Base-by-base conservation (phyloP, 2,888 invertebrate genomes). In the Cheilosia urbana region DNA sequence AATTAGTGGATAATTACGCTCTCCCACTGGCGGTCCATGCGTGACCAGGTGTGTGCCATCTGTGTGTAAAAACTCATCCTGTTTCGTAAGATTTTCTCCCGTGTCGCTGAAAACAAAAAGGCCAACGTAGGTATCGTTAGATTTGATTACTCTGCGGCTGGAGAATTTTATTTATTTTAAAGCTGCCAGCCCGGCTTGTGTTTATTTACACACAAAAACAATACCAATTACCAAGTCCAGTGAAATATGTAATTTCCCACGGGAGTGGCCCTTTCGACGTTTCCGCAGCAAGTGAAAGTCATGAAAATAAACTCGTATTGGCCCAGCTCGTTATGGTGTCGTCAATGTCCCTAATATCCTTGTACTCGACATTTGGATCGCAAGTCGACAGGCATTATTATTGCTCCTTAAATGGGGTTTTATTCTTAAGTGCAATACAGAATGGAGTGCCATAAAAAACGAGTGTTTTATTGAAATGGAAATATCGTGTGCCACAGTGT, bases 301-400 rank as follows among this genome's bases (percentile, higher is more conserved):
- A 68, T 83, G 83, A 83, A 83, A 83, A 78, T 78, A 83, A 84
- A 84, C 84, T 80, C 60, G 69, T 65, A 73, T 72, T 77, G 78
- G 37, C 55, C 73, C 62, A 4, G 37, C 72, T 37, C 53, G 75
- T 79, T 75, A 84, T 80, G 37, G 75, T 66, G 69, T 60, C 51
- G 62, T 80, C 60, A 60, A 73, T 73, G 62, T 68, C 60, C 57
- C 42, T 83, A 66, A 66, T 68, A 62, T 68, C 66, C 72, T 68
- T 77, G 27, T 66, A 49, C 49, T 57, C 69, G 47, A 71, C 69
- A 49, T 37, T 78, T 60, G 53, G 55, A 65, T 71, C 47, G 45
- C 42, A 65, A 51, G 76, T 82, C 76, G 65, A 58, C 55, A 55
- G 45, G 24, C 40, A 65, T 68, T 73, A 73, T 84, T 58, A 80